Base-by-base conservation (phyloP, 2,113 vertebrate species). In the Hippolais icterina region DNA sequence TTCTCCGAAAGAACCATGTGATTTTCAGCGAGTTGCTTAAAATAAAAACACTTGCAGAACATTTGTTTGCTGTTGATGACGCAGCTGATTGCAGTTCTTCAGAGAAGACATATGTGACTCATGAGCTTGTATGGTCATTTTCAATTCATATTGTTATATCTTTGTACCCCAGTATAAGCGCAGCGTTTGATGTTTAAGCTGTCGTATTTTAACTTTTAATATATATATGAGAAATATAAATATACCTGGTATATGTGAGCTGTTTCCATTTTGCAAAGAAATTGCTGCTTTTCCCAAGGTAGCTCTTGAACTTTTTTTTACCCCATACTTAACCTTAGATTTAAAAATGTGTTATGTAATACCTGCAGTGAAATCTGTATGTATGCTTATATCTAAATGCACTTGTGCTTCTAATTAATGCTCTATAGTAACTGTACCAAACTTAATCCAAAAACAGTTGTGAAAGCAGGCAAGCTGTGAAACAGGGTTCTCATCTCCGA, bases 11-110 rank as follows among this genome's bases (percentile, higher is more conserved):
- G 79, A 87, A 41, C 70, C 37, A 24, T 53, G 39, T 74, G 41
- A 90, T 74, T 88, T 86, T 89, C 60, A 83, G 75, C 22, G 35
- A 60, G 64, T 70, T 94, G 60, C 74, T 95, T 92, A 92, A 95
- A 96, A 96, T 80, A 94, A 89, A 95, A 92, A 83, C 63, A 92
- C 76, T 94, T 93, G 82, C 52, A 80, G 93, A 80, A 74, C 60
- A 83, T 70, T 83, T 64, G 70, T 91, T 93, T 91, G 91, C 87
- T 85, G 65, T 82, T 76, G 61, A 41, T 91, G 81, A 76, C 2
- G 10, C 81, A 77, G 75, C 56, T 5, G 28, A 31, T 71, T 76
- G 84, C 74, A 83, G 81, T 49, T 89, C 31, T 87, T 83, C 1
- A 7, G 39, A 25, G 63, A 64, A 86, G 88, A 74, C 6, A 7